phyloP scores from a whole-genome alignment of 2,888 invertebrate species.

The Orchesellides sinensis region DNA sequence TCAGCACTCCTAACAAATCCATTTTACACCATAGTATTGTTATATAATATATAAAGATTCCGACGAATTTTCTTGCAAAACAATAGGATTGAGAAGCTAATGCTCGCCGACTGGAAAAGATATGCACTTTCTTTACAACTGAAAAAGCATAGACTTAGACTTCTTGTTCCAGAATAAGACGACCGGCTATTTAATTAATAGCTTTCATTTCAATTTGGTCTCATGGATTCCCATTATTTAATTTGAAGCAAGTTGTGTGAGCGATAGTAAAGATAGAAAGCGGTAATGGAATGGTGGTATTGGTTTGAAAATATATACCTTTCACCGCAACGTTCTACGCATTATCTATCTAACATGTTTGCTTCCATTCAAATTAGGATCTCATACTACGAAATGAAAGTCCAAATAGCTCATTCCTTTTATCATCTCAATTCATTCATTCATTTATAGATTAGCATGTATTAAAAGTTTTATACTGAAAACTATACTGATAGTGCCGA shows the following conservation, averaged over 20 bases:
- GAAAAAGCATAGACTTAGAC: background rate
- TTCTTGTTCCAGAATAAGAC: background rate
- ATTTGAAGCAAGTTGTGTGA: conserved; percentile 2
- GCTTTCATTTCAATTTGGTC: conserved; percentile 20
- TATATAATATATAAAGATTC: background rate
- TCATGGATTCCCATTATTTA: conserved; percentile 27
- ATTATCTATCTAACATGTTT: too few relatives aligned
- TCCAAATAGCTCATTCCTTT: background rate
- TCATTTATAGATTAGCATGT: background rate
- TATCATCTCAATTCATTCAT: conserved; percentile 23
- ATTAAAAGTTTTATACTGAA: background rate
- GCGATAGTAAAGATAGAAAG: background rate
- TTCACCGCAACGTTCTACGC: too few relatives aligned
- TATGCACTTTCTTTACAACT: conserved; percentile 6
- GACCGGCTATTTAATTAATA: conserved; percentile 18
- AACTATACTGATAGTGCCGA: too few relatives aligned
- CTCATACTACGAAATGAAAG: too few relatives aligned
- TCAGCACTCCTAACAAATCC: too few relatives aligned
- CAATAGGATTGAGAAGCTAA: background rate
- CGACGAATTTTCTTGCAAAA: conserved; percentile 1
- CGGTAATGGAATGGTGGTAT: background rate
- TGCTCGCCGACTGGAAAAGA: conserved; percentile 19
- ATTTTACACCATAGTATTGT: too few relatives aligned
- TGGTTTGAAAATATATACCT: too few relatives aligned
- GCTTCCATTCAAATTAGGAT: too few relatives aligned